Evolutionary conservation across 2,797 vertebrate species (phyloP).

Genomic region (Neosalanx taihuensis): DNA sequence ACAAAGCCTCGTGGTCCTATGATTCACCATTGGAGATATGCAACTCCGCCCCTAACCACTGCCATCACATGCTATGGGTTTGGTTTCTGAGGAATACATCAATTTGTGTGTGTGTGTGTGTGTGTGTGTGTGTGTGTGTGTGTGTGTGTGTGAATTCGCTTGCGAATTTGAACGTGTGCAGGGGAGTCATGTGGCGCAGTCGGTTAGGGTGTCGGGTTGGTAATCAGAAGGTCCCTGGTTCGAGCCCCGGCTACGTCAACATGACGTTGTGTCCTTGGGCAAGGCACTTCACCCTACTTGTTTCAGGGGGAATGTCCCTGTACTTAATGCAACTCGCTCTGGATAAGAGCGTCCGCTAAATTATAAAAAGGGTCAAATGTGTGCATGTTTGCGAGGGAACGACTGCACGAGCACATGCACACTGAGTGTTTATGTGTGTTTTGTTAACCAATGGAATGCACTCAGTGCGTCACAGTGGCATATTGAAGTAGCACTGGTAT

Average conservation of each 20-base stretch:
- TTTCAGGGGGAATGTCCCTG: no score
- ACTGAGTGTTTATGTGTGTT: background rate
- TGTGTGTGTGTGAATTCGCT: background rate
- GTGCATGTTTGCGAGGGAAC: background rate
- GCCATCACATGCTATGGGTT: conserved; percentile 32
- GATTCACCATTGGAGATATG: conserved; percentile 38
- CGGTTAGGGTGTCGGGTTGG: no score
- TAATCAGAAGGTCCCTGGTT: no score
- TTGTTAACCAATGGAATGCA: conserved; percentile 13
- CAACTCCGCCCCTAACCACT: conserved; percentile 9
- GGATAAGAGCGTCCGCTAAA: no score
- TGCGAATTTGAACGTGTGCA: background rate
- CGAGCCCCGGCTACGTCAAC: no score
- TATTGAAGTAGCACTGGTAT: background rate
- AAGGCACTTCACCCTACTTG: no score
- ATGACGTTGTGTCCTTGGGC: no score
- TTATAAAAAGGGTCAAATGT: background rate
- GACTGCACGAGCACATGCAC: background rate
- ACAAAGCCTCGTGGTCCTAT: background rate
- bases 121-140: background rate
- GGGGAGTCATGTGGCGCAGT: no score
- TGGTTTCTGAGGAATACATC: background rate
- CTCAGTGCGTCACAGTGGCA: background rate
- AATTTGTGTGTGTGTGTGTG: background rate
- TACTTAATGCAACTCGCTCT: no score